These are phyloP conservation scores for Cossypha heuglini DNA, from an alignment of 2,797 vertebrate species.

Conservation along the genomic window DNA sequence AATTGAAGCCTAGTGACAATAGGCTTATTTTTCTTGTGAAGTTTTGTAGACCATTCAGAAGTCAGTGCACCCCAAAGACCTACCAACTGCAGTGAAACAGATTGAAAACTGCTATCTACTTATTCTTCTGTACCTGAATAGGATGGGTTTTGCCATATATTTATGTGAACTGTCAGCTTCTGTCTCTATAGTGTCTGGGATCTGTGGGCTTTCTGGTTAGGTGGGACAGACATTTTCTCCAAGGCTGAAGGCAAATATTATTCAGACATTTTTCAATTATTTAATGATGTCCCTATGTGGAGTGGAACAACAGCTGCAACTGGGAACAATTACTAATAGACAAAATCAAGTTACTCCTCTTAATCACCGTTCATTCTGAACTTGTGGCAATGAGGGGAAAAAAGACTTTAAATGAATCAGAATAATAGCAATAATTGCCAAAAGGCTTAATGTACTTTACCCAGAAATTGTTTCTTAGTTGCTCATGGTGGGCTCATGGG, in stretches of 20 bases:
- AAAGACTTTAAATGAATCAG: not conserved
- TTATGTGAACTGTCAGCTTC: not conserved
- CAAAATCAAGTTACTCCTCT: not conserved
- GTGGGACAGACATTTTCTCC: not conserved
- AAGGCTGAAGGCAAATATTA: not conserved
- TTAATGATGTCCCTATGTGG: not conserved
- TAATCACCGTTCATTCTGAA: not conserved
- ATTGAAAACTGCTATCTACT: not conserved
- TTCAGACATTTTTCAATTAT: not conserved
- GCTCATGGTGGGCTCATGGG: not conserved
- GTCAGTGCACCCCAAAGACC: not conserved
- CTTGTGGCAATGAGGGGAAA: not conserved
- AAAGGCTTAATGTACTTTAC: not conserved
- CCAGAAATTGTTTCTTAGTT: not conserved
- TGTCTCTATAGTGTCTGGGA: not conserved
- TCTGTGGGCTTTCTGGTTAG: not conserved
- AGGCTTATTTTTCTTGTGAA: constrained; percentile 23
- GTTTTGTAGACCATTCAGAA: constrained; percentile 9
- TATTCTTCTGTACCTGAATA: not conserved
- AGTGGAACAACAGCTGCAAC: not conserved
- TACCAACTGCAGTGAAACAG: not conserved
- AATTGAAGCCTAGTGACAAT: constrained; percentile 17
- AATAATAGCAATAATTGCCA: not conserved
- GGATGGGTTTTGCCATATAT: not conserved
- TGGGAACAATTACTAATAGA: not conserved